These are phyloP conservation scores for Campylomormyrus tamandua DNA, from an alignment of 2,113 vertebrate species.

Conservation along the genomic window DNA sequence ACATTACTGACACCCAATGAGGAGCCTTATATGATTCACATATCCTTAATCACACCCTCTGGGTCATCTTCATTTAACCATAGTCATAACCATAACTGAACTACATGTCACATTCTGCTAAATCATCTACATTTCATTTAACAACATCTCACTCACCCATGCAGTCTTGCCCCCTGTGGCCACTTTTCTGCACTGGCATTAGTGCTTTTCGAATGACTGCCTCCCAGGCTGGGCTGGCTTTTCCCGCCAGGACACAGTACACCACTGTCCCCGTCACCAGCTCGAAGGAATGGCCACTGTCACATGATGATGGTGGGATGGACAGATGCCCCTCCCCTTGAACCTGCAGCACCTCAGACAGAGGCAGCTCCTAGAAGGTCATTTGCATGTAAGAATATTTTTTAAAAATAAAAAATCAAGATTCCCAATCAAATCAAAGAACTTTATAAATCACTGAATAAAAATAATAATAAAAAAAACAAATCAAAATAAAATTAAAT, in stretches of 20 bases:
- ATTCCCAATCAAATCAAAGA: background rate
- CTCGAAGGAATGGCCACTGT: slow-evolving; percentile 48
- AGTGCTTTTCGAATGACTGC: slow-evolving; percentile 51
- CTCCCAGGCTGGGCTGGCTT: slow-evolving; percentile 47
- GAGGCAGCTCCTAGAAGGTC: slow-evolving; percentile 49
- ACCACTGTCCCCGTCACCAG: slow-evolving; percentile 50
- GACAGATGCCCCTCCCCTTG: slow-evolving; percentile 42
- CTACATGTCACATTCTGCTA: background rate
- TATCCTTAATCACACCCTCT: background rate
- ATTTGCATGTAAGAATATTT: background rate
- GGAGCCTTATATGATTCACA: background rate
- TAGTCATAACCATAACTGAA: background rate
- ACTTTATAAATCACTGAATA: background rate
- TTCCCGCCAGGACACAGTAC: slow-evolving; percentile 47
- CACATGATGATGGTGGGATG: slow-evolving; percentile 16
- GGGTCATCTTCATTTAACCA: background rate
- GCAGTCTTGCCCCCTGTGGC: background rate
- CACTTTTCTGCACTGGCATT: slow-evolving; percentile 53
- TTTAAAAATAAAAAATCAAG: background rate
- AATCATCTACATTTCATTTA: background rate
- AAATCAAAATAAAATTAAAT: background rate
- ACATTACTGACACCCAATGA: background rate
- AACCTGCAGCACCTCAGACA: slow-evolving; percentile 59
- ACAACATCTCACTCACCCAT: slow-evolving; percentile 16
- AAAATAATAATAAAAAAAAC: background rate